A percentile compares a stretch with the other conserved stretches of the same genome.
These are phyloP conservation scores for Spheniscus humboldti DNA, from an alignment of 2,797 vertebrate genomes.

Conservation along the genomic window DNA sequence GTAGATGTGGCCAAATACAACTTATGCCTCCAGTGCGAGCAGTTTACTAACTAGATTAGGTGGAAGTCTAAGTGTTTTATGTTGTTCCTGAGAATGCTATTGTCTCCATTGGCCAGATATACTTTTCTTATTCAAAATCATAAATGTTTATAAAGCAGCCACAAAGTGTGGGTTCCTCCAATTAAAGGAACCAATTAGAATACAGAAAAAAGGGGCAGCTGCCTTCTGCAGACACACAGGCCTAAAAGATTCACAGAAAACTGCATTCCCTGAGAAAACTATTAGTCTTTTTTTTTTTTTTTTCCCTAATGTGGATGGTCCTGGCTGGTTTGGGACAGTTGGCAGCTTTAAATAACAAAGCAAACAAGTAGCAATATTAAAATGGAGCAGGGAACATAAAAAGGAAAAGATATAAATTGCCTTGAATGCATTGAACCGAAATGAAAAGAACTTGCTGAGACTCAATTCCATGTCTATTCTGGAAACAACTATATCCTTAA, in stretches of 20 bases:
- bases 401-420: not conserved
- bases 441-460: not conserved
- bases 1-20: not conserved
- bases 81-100: fast-evolving
- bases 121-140: not conserved
- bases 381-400: not conserved
- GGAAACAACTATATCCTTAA: not conserved
- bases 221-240: not conserved
- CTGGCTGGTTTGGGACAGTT: not conserved
- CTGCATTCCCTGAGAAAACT: not conserved
- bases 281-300: not conserved
- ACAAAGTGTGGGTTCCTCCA: not conserved
- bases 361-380: not conserved
- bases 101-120: not conserved
- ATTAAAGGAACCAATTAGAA: not conserved
- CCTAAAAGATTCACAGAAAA: not conserved
- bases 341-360: not conserved
- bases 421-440: not conserved
- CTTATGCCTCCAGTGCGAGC: not conserved
- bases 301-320: not conserved
- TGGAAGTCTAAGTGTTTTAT: not conserved
- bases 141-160: not conserved
- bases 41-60: not conserved
- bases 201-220: not conserved
- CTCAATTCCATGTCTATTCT: not conserved